Evolutionary conservation across 2,888 invertebrate genomes (phyloP).

Genomic region (Catocala sponsa): DNA sequence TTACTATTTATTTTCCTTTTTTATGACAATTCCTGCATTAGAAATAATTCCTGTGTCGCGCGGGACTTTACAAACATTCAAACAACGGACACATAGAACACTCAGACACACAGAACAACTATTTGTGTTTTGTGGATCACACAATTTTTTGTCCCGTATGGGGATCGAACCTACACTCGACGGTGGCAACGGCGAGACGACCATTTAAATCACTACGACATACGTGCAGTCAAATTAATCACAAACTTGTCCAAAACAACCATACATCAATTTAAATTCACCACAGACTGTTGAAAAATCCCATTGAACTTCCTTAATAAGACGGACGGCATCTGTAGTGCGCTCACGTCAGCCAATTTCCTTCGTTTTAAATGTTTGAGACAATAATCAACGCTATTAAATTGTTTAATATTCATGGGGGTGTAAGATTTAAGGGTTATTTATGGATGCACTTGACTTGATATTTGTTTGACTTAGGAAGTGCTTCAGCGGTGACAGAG

Average conservation of each 20-base stretch:
- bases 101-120: too few relatives aligned
- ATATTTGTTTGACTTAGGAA: constrained; percentile 27
- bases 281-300: constrained; percentile 41
- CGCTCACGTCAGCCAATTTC: constrained; percentile 72
- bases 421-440: constrained; percentile 42
- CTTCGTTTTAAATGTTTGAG: constrained; percentile 72
- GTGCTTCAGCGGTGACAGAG: constrained; percentile 7
- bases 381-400: constrained; percentile 79
- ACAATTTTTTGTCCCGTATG: too few relatives aligned
- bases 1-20: too few relatives aligned
- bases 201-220: too few relatives aligned
- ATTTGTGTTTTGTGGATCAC: too few relatives aligned
- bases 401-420: constrained; percentile 58
- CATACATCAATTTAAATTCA: constrained; percentile 44
- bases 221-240: not conserved
- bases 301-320: constrained; percentile 65
- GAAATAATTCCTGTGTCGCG: too few relatives aligned
- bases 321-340: constrained; percentile 61
- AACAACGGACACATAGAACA: too few relatives aligned
- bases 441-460: constrained; percentile 36
- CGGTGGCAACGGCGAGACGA: too few relatives aligned
- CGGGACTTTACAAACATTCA: too few relatives aligned
- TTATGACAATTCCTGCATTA: too few relatives aligned
- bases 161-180: too few relatives aligned
- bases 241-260: constrained; percentile 9